A percentile compares a stretch with the other conserved stretches of the same genome.
Evolutionary conservation across 2,113 vertebrate species (phyloP).

Genomic region (Tursiops truncatus): DNA sequence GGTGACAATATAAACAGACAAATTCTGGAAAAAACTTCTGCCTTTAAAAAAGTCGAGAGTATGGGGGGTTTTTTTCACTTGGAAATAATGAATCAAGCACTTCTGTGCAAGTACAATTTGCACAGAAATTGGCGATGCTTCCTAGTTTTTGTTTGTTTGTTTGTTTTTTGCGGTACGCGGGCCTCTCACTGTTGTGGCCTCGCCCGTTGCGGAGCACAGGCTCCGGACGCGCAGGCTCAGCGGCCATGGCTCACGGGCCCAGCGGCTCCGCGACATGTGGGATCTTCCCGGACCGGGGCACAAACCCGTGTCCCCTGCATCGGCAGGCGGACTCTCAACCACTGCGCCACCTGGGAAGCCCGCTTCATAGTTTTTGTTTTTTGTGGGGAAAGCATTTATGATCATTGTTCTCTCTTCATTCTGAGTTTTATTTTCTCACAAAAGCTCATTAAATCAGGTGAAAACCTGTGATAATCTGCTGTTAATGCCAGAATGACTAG

Average conservation of each 20-base stretch:
- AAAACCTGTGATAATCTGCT: not conserved
- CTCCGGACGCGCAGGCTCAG: too few relatives aligned
- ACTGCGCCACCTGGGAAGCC: too few relatives aligned
- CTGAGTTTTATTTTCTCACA: not conserved
- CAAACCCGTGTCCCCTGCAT: too few relatives aligned
- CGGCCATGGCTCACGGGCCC: too few relatives aligned
- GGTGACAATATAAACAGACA: not conserved
- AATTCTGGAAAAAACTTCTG: not conserved
- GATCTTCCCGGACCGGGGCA: too few relatives aligned
- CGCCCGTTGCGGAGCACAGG: too few relatives aligned
- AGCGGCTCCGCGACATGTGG: too few relatives aligned
- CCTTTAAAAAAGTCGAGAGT: not conserved
- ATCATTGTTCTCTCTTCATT: not conserved
- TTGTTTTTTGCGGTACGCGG: too few relatives aligned
- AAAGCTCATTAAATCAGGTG: not conserved
- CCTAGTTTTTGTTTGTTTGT: not conserved
- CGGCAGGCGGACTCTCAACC: too few relatives aligned
- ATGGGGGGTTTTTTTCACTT: not conserved
- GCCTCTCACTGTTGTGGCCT: too few relatives aligned
- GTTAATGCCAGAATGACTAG: not conserved
- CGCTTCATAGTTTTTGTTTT: not conserved
- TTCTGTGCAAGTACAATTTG: not conserved
- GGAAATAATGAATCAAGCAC: not conserved
- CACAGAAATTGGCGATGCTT: not conserved
- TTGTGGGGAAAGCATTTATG: not conserved